These are phyloP conservation scores for Narcine bancroftii DNA, from an alignment of 2,113 vertebrate genomes.

Conservation along the genomic window DNA sequence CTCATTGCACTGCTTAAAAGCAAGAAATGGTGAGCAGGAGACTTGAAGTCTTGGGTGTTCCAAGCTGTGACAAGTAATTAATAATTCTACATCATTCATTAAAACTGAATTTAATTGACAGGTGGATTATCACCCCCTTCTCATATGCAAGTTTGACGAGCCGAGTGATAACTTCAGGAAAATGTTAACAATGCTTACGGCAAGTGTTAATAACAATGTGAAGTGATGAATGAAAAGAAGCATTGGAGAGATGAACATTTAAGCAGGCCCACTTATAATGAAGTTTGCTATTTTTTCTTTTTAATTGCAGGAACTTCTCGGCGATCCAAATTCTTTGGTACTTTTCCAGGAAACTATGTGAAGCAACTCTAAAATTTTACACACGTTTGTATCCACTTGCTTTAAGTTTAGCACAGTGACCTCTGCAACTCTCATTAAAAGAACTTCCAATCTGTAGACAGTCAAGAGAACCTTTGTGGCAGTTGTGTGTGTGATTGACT, in stretches of 20 bases:
- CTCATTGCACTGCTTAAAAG: neutral
- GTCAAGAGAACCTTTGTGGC: slow-evolving; percentile 5
- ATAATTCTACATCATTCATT: no score
- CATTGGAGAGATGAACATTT: neutral
- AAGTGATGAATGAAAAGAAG: neutral
- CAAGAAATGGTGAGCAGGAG: neutral
- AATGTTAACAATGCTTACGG: neutral
- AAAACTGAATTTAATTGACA: no score
- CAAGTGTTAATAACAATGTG: neutral
- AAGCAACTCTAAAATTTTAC: slow-evolving; percentile 79
- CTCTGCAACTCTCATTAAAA: slow-evolving; percentile 42
- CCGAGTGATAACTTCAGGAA: neutral
- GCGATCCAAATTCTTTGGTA: slow-evolving; percentile 93
- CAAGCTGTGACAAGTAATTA: neutral
- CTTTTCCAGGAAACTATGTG: slow-evolving; percentile 98
- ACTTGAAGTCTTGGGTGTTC: neutral
- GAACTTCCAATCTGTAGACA: slow-evolving; percentile 27
- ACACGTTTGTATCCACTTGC: slow-evolving; percentile 49
- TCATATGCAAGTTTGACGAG: neutral
- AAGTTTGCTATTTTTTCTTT: slow-evolving; percentile 36
- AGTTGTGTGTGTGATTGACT: slow-evolving; percentile 29
- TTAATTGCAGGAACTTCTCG: slow-evolving; percentile 84
- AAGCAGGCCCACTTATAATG: neutral
- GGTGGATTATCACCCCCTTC: slow-evolving; percentile 8
- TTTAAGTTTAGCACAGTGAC: slow-evolving; percentile 58